A percentile compares a stretch with the other conserved stretches of the same genome.
Conservation (phyloP, 2,113 vertebrate genomes). For the Ceuthmochares aereus region DNA sequence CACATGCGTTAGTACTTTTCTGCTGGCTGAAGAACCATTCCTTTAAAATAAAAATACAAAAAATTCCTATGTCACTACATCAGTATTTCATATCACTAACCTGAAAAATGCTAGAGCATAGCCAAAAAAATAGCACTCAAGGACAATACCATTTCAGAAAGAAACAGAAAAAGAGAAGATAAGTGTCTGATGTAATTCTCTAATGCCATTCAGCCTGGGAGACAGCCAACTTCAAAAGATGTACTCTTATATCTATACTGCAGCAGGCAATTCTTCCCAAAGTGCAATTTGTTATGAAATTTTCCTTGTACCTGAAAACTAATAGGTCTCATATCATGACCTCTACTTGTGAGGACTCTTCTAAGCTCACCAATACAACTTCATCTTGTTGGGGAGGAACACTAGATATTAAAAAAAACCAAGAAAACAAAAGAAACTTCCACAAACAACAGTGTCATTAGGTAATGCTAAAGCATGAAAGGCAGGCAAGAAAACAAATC, state of each 20-base stretch:
- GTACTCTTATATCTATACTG: conserved; percentile 8
- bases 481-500: background rate
- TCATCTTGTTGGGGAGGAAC: background rate
- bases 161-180: conserved; percentile 10
- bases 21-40: background rate
- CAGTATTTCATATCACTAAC: background rate
- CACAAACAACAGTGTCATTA: background rate
- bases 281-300: background rate
- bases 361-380: background rate
- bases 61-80: background rate
- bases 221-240: conserved; percentile 16
- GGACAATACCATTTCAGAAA: conserved; percentile 34
- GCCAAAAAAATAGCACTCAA: background rate
- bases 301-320: background rate
- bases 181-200: conserved; percentile 38
- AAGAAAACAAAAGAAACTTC: background rate
- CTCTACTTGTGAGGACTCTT: background rate
- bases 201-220: background rate
- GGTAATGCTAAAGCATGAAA: background rate
- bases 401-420: background rate
- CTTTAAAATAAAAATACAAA: conserved; percentile 6
- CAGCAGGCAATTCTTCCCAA: conserved; percentile 10
- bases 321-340: background rate
- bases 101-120: background rate
- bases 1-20: background rate